Conservation (phyloP, 2,888 invertebrate species). For the Oscheius sp. region DNA sequence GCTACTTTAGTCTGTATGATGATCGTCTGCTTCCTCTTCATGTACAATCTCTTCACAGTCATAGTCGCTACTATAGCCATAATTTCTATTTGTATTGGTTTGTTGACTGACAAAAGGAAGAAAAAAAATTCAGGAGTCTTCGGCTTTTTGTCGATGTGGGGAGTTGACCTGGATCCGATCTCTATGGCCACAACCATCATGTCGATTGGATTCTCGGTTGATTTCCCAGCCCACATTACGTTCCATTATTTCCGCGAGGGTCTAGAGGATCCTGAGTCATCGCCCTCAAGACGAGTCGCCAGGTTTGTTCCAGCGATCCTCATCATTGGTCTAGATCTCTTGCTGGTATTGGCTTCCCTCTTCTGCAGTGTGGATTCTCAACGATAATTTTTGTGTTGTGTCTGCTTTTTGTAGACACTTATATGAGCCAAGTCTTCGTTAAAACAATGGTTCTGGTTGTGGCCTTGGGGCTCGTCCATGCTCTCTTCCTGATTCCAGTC, state of each 20-base stretch:
- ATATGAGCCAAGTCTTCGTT: slow-evolving; percentile 67
- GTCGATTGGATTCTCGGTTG: slow-evolving; percentile 66
- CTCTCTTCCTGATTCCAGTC: slow-evolving; percentile 62
- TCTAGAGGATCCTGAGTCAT: slow-evolving; percentile 49
- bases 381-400: slow-evolving; percentile 62
- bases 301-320: slow-evolving; percentile 38
- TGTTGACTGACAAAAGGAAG: not conserved
- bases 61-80: slow-evolving; percentile 63
- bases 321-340: slow-evolving; percentile 50
- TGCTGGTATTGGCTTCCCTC: slow-evolving; percentile 63
- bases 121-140: slow-evolving; percentile 48
- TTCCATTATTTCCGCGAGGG: slow-evolving; percentile 66
- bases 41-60: slow-evolving; percentile 67
- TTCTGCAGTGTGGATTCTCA: slow-evolving; percentile 64
- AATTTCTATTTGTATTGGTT: slow-evolving; percentile 65
- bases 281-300: slow-evolving; percentile 49
- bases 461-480: slow-evolving; percentile 62
- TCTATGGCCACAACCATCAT: slow-evolving; percentile 63
- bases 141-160: slow-evolving; percentile 63
- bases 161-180: slow-evolving; percentile 66
- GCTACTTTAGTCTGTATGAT: slow-evolving; percentile 61
- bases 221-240: slow-evolving; percentile 67
- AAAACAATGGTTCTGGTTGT: slow-evolving; percentile 68
- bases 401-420: slow-evolving; percentile 61
- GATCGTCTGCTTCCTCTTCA: slow-evolving; percentile 65